Percentiles rank a stretch among this genome's conserved stretches.
These are phyloP conservation scores for Anthonomus grandis DNA, from an alignment of 1,140 invertebrate genomes.

Conservation along the genomic window DNA sequence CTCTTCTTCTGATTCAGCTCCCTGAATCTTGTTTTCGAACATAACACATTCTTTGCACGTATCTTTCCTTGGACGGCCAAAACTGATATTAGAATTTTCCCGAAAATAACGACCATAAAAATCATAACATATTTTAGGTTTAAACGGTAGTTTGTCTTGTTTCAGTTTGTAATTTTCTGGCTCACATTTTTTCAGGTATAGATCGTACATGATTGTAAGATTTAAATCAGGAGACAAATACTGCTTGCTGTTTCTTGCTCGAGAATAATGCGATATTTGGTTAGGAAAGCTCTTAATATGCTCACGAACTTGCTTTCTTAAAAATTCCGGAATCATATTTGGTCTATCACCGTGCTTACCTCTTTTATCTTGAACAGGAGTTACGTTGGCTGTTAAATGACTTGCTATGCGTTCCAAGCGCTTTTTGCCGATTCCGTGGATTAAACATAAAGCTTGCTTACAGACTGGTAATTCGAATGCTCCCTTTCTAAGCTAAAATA, in stretches of 20 bases:
- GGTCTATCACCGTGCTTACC: slow-evolving; percentile 9
- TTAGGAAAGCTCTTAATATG: slow-evolving; percentile 24
- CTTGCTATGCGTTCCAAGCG: slow-evolving; percentile 13
- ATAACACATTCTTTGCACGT: too few species aligned
- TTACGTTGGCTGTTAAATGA: neutral
- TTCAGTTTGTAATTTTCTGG: too few species aligned
- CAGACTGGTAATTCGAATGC: slow-evolving; percentile 11
- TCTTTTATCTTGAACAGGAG: slow-evolving; percentile 12
- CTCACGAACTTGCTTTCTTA: slow-evolving; percentile 11
- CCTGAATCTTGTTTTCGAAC: too few species aligned
- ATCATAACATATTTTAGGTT: slow-evolving; percentile 27
- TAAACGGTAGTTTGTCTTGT: slow-evolving; percentile 14
- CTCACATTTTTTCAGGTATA: too few species aligned
- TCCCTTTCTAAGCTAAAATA: slow-evolving; percentile 14
- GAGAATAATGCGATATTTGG: slow-evolving; percentile 22
- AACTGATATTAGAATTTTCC: too few species aligned
- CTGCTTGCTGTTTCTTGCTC: slow-evolving; percentile 10
- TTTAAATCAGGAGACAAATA: slow-evolving; percentile 23
- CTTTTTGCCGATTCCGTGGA: slow-evolving; percentile 17
- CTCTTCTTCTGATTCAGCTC: too few species aligned
- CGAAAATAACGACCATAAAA: slow-evolving; percentile 25
- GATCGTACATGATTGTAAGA: slow-evolving; percentile 25
- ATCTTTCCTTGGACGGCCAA: too few species aligned
- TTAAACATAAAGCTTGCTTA: slow-evolving; percentile 13
- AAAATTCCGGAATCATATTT: slow-evolving; percentile 12